phyloP scores from a whole-genome alignment of 2,888 invertebrate genomes.

The Seladonia tumulorum region DNA sequence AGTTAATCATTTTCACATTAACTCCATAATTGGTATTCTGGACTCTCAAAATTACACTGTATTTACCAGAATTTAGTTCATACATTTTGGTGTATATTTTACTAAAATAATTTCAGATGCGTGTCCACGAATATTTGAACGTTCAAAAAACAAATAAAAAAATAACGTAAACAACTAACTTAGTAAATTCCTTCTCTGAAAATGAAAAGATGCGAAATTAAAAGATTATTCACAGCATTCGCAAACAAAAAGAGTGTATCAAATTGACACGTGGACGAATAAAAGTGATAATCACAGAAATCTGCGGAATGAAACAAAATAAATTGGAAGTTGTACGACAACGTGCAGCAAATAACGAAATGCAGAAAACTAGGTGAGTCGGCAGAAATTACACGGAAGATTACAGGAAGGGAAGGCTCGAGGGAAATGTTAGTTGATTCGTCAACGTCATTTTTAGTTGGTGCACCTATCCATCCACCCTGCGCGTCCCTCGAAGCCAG shows the following conservation, averaged over 20 bases:
- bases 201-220: background rate
- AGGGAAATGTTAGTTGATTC: background rate
- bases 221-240: background rate
- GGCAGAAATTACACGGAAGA: background rate
- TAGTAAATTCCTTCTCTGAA: background rate
- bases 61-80: background rate
- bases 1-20: background rate
- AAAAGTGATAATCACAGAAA: background rate
- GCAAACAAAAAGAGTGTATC: background rate
- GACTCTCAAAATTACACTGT: background rate
- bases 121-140: background rate
- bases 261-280: background rate
- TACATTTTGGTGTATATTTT: background rate
- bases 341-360: background rate
- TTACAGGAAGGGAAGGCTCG: background rate
- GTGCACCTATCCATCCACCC: background rate
- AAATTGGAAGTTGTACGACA: background rate
- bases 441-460: slow-evolving; percentile 11
- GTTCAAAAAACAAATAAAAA: too few relatives aligned
- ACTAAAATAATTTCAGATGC: background rate
- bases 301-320: background rate
- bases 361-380: background rate
- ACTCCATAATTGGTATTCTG: background rate
- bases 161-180: background rate
- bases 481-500: background rate